phyloP scores from a whole-genome alignment of 1,140 invertebrate genomes.

The Aphaenogaster floridana region DNA sequence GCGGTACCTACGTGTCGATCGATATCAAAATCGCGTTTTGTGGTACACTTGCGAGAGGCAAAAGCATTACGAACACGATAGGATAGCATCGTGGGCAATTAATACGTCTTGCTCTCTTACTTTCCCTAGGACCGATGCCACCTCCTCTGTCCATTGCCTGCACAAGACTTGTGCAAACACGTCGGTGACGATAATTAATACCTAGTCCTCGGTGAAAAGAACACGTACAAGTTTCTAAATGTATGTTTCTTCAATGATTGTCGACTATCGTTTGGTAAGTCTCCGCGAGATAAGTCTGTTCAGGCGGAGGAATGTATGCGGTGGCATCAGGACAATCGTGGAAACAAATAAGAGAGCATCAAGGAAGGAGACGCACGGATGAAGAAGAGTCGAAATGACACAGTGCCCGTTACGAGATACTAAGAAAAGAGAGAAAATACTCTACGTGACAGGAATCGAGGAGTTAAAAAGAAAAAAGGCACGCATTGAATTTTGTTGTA shows the following conservation, averaged over 20 bases:
- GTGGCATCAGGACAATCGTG: conserved; percentile 47
- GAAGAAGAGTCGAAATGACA: conserved; percentile 53
- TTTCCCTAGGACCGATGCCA: conserved; percentile 53
- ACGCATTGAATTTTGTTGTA: conserved; percentile 78
- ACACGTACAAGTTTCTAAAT: conserved; percentile 72
- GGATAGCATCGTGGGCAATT: conserved; percentile 34
- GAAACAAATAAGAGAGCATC: conserved; percentile 43
- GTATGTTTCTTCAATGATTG: conserved; percentile 85
- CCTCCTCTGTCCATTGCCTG: conserved; percentile 43
- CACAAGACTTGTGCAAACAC: conserved; percentile 60
- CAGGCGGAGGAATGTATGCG: conserved; percentile 57
- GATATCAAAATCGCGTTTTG: conserved; percentile 63
- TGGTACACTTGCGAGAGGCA: conserved; percentile 55
- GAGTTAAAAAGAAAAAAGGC: conserved; percentile 50
- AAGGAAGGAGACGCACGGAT: not conserved
- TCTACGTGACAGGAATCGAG: conserved; percentile 63
- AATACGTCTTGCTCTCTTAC: conserved; percentile 44
- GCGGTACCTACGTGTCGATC: conserved; percentile 39
- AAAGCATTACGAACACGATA: conserved; percentile 36
- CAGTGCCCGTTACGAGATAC: conserved; percentile 35
- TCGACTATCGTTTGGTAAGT: conserved; percentile 82
- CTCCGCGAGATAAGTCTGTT: conserved; percentile 60
- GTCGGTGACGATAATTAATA: conserved; percentile 66
- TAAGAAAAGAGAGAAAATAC: conserved; percentile 39
- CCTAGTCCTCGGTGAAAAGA: conserved; percentile 65